Conservation (phyloP, 2,797 vertebrate species). For the Tauraco hartlaubi region DNA sequence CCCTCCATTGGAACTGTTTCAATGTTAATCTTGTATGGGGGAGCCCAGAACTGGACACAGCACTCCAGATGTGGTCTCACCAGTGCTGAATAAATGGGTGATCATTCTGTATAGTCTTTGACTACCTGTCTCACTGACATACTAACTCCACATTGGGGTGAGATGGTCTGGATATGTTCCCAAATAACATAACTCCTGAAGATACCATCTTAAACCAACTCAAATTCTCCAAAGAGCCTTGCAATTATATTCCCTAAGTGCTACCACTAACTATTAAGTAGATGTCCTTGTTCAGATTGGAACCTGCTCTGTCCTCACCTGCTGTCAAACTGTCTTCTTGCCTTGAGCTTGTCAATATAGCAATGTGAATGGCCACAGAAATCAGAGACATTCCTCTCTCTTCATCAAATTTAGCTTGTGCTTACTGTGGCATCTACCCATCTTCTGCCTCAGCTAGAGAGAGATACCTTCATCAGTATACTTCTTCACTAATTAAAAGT, state of each 20-base stretch:
- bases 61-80: background rate
- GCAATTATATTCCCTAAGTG: background rate
- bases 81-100: background rate
- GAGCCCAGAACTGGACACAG: background rate
- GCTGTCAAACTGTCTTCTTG: background rate
- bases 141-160: too few species aligned
- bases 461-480: background rate
- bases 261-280: background rate
- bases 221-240: background rate
- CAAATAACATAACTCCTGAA: background rate
- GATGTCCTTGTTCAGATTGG: background rate
- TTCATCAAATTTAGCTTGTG: background rate
- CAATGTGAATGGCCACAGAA: background rate
- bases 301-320: background rate
- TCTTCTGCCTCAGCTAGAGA: background rate
- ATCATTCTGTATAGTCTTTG: background rate
- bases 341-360: background rate
- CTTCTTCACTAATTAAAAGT: constrained; percentile 29
- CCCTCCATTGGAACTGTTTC: background rate
- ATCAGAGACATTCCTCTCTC: background rate
- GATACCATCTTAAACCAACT: background rate
- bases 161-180: background rate
- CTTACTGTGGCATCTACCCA: background rate
- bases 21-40: rapidly evolving
- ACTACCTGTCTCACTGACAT: background rate